Evolutionary conservation across 2,888 invertebrate genomes (phyloP), one percentile per base, ranked within the genome.

Genomic region (Muschampia plurimacula): DNA sequence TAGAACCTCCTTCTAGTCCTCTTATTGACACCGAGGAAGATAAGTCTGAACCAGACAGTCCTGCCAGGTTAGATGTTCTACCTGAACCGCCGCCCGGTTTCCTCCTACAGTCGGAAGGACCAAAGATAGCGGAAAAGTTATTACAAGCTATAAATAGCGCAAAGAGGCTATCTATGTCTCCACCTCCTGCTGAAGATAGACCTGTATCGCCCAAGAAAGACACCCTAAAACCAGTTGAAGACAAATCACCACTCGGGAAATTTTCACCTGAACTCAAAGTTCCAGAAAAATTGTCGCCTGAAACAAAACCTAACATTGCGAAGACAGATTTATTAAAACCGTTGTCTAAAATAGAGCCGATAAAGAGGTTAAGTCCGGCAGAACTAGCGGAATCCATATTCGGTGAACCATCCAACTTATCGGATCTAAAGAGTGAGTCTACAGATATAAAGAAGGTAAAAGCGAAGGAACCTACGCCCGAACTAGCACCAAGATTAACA

Each of bases 41-140:
- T 65, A 94, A 94, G 77, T 94, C 93, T 0, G 95, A 95, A 76
- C 94, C 94, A 0, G 95, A 95, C 72, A 94, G 93, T 79, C 92
- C 92, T 1, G 91, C 92, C 15, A 82, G 94, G n/a, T 88, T 92
- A 9, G 95, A 94, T 76, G 93, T 92, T 0, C 76, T 94, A n/a
- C 94, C 94, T 0, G 94, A 94, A 75, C 94, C 94, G 2, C 94
- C 94, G 0, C 91, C 93, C 2, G 92, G 85, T 0, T 94, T 94
- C 82, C 83, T 93, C 1, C 80, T 94, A 12, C 94, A 94, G 76
- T 91, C 94, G 4, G 94, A 94, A 77, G 94, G 94, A 2, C 95
- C 95, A 0, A 96, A 96, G 75, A 96, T 96, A 78, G 96, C 96
- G 0, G 96, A 96, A 77, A 96, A 95, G 81, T 92, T 96, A 4